Evolutionary conservation across 2,888 invertebrate species (phyloP).

Genomic region (Cephus runcator): DNA sequence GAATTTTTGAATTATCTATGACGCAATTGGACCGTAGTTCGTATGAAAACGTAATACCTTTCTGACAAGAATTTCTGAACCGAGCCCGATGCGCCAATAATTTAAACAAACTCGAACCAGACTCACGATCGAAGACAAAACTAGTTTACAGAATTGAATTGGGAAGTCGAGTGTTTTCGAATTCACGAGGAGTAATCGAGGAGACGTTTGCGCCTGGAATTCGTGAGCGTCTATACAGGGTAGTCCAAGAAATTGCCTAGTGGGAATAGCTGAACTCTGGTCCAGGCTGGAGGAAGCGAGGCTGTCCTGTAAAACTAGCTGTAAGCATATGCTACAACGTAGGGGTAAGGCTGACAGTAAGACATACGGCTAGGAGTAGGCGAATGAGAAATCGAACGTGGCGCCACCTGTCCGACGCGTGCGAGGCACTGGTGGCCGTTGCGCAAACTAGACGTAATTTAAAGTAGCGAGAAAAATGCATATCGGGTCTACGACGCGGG

Average conservation of each 20-base stretch:
- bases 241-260: background rate
- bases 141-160: background rate
- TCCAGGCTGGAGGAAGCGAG: background rate
- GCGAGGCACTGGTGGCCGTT: background rate
- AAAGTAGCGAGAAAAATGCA: constrained; percentile 8
- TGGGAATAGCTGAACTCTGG: background rate
- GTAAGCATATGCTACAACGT: too few species aligned
- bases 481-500: constrained; percentile 16
- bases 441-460: background rate
- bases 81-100: background rate
- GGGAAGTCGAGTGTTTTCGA: background rate
- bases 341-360: too few species aligned
- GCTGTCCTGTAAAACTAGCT: background rate
- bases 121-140: background rate
- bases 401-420: background rate
- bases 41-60: background rate
- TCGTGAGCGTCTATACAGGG: background rate
- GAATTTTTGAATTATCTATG: background rate
- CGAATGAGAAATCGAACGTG: background rate
- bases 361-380: background rate
- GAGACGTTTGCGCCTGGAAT: background rate
- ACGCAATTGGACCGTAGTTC: background rate
- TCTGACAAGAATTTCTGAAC: background rate
- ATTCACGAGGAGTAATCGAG: background rate
- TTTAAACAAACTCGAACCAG: background rate